Evolutionary conservation across 2,797 vertebrate genomes (phyloP), one percentile per base, ranked within the genome.

Genomic region (Amblyopsis hoosieri): DNA sequence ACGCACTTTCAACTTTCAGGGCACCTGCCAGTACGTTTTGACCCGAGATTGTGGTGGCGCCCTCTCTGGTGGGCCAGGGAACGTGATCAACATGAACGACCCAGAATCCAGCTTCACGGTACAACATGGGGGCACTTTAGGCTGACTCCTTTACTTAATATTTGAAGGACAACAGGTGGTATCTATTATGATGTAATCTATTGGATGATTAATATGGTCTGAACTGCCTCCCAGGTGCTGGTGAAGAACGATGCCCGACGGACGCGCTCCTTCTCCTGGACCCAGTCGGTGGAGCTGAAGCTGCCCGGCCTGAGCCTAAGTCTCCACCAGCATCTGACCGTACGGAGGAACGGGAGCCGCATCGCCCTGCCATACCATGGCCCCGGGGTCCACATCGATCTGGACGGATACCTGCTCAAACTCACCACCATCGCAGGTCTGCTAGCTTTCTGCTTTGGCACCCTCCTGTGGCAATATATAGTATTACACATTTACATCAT

Each of bases 1-100:
- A 69, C 92, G 96, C 85, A 98, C 98, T 72, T 99, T 99, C 91
- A 99, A 99, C 94, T 99, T 99, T 86, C 98, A 99, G 93, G 98
- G 98, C 75, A 98, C 97, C 0, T 99, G 98, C 91, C 96, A 98
- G 87, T 99, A 99, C 49, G 91, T 98, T 57, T 91, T 99, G 89
- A 96, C 97, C 0, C 95, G 94, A 62, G 97, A 99, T 80, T 99
- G 98, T 81, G 81, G 87, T 0, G 4, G 59, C n/a, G 66, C 42
- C 56, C 55, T 66, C 11, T 52, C 76, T 10, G 84, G 69, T 50
- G 76, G 62, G 13, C 47, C 58, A 0, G 85, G 78, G 31, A 84
- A 75, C 15, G 65, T 10, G 57, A 13, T 62, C 45, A 66, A 69
- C 71, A n/a, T 74, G 71, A 82, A 82, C 80, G 66, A 12, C 61